Evolutionary conservation across 2,113 vertebrate genomes (phyloP).

Genomic region (Mastomys natalensis): DNA sequence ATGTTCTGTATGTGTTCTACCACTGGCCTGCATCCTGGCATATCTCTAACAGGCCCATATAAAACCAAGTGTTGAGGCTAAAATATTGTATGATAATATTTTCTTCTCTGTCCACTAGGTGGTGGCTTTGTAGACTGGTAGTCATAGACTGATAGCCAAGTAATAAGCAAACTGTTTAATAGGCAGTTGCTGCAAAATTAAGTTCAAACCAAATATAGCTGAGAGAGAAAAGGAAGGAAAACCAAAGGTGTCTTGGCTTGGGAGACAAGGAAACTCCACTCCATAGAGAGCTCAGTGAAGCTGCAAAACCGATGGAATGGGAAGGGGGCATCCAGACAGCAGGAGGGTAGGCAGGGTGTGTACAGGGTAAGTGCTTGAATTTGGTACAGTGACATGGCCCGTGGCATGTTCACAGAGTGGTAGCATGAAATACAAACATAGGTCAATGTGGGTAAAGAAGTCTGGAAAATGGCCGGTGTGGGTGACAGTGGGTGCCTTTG

Average conservation of each 20-base stretch:
- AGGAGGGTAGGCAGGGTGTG: background rate
- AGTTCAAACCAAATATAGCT: background rate
- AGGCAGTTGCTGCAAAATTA: background rate
- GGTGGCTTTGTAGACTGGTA: constrained; percentile 71
- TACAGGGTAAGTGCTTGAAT: background rate
- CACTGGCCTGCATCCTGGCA: background rate
- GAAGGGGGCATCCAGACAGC: background rate
- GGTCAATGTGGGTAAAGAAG: background rate
- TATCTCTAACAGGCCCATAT: constrained; percentile 30
- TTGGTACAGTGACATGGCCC: background rate
- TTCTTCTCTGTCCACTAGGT: constrained; percentile 69
- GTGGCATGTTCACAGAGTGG: background rate
- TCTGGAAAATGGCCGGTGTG: background rate
- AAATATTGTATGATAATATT: background rate
- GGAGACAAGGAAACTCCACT: background rate
- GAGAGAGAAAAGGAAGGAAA: background rate
- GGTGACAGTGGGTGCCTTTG: background rate
- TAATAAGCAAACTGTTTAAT: background rate
- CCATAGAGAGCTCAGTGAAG: background rate
- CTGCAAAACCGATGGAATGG: background rate
- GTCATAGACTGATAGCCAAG: background rate
- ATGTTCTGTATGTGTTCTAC: background rate
- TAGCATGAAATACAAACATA: background rate
- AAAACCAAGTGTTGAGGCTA: background rate
- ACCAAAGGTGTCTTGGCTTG: background rate